Conservation (phyloP, 2,797 vertebrate species). For the Phoeniculus purpureus region DNA sequence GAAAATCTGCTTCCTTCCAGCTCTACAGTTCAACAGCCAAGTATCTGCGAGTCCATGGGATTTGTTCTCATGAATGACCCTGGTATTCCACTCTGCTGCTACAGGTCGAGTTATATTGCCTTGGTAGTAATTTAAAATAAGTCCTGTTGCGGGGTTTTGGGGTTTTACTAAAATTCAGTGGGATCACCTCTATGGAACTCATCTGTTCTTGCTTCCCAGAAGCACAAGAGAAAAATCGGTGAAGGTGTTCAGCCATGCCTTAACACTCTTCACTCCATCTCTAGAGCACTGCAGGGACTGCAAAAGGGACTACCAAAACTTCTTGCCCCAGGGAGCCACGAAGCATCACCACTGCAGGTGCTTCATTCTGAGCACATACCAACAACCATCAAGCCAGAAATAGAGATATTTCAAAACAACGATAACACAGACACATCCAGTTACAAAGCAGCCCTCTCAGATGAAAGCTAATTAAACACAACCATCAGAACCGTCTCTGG, state of each 20-base stretch:
- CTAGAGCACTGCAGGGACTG: background rate
- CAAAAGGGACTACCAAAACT: background rate
- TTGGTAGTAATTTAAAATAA: background rate
- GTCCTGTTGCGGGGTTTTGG: too few species aligned
- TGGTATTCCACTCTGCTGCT: background rate
- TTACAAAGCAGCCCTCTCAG: background rate
- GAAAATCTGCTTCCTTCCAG: background rate
- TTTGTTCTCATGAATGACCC: background rate
- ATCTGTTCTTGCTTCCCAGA: background rate
- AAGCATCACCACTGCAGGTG: background rate
- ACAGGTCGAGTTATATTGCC: background rate
- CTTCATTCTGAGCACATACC: background rate
- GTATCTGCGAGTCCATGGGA: background rate
- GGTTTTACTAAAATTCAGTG: background rate
- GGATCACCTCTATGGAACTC: background rate
- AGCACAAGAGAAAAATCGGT: background rate
- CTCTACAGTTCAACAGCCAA: background rate
- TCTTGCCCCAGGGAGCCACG: background rate
- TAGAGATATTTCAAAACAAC: background rate
- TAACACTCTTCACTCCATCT: background rate
- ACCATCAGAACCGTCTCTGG: background rate
- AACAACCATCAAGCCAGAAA: background rate
- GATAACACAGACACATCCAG: background rate
- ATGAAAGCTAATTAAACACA: background rate
- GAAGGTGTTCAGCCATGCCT: background rate